A percentile compares a stretch with the other conserved stretches of the same genome.
Evolutionary conservation across 2,888 invertebrate species (phyloP).

Genomic region (Platypus cylindrus): DNA sequence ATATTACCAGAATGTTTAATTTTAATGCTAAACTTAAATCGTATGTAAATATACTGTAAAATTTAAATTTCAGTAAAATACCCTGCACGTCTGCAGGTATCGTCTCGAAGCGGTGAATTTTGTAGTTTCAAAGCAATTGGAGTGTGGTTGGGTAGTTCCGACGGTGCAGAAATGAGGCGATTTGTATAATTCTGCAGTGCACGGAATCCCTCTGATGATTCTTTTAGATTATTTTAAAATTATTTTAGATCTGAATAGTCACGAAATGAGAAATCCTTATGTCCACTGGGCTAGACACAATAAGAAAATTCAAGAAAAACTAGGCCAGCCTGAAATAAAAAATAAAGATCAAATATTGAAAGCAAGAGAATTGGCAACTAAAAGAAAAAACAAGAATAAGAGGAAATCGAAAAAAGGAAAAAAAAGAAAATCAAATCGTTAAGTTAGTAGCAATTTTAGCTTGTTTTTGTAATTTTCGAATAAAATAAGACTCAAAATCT

Average conservation of each 20-base stretch:
- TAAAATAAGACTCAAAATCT: too few relatives aligned
- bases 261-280: conserved; percentile 42
- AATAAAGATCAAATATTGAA: conserved; percentile 69
- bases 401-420: conserved; percentile 37
- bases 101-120: too few relatives aligned
- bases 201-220: not conserved
- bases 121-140: too few relatives aligned
- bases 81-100: too few relatives aligned
- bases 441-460: too few relatives aligned
- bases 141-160: too few relatives aligned
- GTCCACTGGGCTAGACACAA: conserved; percentile 73
- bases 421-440: conserved; percentile 16
- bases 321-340: conserved; percentile 47
- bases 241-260: conserved; percentile 20
- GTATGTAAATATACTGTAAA: too few relatives aligned
- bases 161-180: too few relatives aligned
- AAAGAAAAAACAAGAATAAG: conserved; percentile 44
- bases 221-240: not conserved
- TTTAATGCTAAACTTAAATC: too few relatives aligned
- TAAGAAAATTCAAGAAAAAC: conserved; percentile 52
- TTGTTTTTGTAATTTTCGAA: too few relatives aligned
- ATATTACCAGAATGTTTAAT: too few relatives aligned
- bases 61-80: too few relatives aligned
- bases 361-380: conserved; percentile 50
- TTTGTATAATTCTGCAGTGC: not conserved